Base-by-base conservation (phyloP, 2,797 vertebrate genomes). In the Microchirus variegatus region DNA sequence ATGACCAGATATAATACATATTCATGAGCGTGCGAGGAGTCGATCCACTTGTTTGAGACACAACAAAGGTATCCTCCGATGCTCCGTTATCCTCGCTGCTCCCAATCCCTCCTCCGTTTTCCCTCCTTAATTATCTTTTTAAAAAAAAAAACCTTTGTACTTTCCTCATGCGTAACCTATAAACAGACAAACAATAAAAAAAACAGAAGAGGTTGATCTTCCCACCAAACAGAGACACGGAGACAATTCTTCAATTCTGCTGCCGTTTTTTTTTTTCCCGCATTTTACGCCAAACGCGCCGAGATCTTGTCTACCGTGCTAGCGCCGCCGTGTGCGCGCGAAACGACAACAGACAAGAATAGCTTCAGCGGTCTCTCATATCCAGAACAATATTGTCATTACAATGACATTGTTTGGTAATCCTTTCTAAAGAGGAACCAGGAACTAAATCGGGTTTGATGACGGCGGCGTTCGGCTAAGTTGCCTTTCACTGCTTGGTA, bases 331-430 rank as follows among this genome's bases (percentile, higher is more conserved):
- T 31, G 66, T 57, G 63, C 22, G 44, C 22, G 66, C 55, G 63
- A 74, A 70, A 59, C 64, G 66, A 79, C 62, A 63, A 79, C 62
- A 63, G 68, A 71, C 73, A 55, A 75, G 57, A 89, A 77, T 59
- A 66, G 75, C 65, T 70, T 70, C 75, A 73, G 76, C 70, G 14
- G 53, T 63, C 70, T 63, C 70, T 84, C 82, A 69, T 73, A 81
- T 78, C 63, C 68, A 77, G 69, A 90, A 93, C 90, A 93, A 89
- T n/a, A n/a, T 91, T 52, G 69, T 78, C 77, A 88, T 87, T 77
- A 91, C 85, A 90, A 86, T 82, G 81, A 78, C 85, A 90, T 91
- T 91, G 90, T 92, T 59, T 77, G 72, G 48, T 89, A 90, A 92
- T 92, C 90, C 90, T 67, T 67, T 83, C 87, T 90, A 89, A 92